phyloP scores from a whole-genome alignment of 53 echinoderm and acorn worm species.

The Astropecten irregularis region DNA sequence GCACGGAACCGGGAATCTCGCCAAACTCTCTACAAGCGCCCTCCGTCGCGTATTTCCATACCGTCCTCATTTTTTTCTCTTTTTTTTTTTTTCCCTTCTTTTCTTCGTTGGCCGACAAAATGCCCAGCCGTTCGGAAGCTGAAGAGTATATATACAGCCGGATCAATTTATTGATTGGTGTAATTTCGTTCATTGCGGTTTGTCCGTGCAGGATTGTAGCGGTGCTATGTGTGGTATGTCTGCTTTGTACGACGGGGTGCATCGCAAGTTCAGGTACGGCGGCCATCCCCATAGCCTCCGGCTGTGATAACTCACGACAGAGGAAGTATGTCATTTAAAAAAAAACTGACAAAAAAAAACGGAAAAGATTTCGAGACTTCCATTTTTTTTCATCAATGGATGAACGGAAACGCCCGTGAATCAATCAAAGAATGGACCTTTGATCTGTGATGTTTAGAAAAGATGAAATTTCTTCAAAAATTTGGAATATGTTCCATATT shows the following conservation, averaged over 20 bases:
- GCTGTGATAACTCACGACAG: too few relatives aligned
- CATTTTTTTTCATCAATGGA: constrained; percentile 1
- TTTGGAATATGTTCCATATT: too few relatives aligned
- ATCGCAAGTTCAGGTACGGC: too few relatives aligned
- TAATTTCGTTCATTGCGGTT: constrained; percentile 43
- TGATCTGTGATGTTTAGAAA: constrained; percentile 3
- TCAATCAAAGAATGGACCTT: neutral
- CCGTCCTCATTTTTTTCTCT: neutral
- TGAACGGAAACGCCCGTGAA: constrained; percentile 6
- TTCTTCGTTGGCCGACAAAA: constrained; percentile 22
- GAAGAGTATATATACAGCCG: constrained; percentile 29
- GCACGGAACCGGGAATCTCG: constrained; percentile 8
- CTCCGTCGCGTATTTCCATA: too few relatives aligned
- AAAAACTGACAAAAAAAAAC: too few relatives aligned
- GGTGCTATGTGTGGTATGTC: too few relatives aligned
- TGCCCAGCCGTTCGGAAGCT: constrained; percentile 41
- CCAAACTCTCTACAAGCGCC: neutral
- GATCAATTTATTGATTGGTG: constrained; percentile 36
- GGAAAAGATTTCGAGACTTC: too few relatives aligned
- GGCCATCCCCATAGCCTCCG: too few relatives aligned
- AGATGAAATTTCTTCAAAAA: too few relatives aligned
- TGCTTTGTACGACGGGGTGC: too few relatives aligned
- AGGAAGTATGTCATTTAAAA: too few relatives aligned
- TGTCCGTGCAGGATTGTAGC: too few relatives aligned
- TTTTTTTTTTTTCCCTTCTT: neutral